Evolutionary conservation across 2,888 invertebrate genomes (phyloP).

Genomic region (Sarcophaga variegata): DNA sequence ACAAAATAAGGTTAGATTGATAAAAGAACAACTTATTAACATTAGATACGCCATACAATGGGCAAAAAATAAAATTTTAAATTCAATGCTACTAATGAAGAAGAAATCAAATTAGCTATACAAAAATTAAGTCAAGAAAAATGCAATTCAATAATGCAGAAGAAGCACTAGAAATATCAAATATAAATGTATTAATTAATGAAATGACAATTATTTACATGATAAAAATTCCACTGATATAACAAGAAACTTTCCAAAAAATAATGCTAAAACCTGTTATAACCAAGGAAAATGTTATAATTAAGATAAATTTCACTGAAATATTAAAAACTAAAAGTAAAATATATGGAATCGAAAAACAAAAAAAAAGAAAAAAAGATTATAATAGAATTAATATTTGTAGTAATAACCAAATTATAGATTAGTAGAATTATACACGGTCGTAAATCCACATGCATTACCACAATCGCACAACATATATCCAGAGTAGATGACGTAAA

Average conservation of each 20-base stretch:
- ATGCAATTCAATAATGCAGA: slow-evolving; percentile 33
- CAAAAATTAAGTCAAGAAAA: slow-evolving; percentile 40
- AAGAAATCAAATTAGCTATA: slow-evolving; percentile 53
- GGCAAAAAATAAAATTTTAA: slow-evolving; percentile 41
- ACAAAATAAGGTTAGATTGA: slow-evolving; percentile 42
- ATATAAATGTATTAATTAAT: not conserved
- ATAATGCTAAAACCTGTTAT: slow-evolving; percentile 38
- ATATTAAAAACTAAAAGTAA: slow-evolving; percentile 34
- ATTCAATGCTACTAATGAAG: slow-evolving; percentile 43
- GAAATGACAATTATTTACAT: slow-evolving; percentile 40
- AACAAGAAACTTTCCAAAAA: slow-evolving; percentile 25
- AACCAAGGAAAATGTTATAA: slow-evolving; percentile 18
- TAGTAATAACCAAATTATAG: slow-evolving; percentile 29
- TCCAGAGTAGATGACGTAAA: not conserved
- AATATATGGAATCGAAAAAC: slow-evolving; percentile 36
- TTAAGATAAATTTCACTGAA: not conserved
- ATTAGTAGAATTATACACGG: slow-evolving; percentile 11
- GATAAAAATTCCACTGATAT: slow-evolving; percentile 49
- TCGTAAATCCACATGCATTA: slow-evolving; percentile 19
- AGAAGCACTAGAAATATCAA: slow-evolving; percentile 49
- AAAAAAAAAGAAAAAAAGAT: no score
- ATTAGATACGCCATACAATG: slow-evolving; percentile 55
- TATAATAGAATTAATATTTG: slow-evolving; percentile 39
- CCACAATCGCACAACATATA: slow-evolving; percentile 18
- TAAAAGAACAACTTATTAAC: slow-evolving; percentile 46